Conservation (phyloP, 2,797 vertebrate species). For the Falco berigora region DNA sequence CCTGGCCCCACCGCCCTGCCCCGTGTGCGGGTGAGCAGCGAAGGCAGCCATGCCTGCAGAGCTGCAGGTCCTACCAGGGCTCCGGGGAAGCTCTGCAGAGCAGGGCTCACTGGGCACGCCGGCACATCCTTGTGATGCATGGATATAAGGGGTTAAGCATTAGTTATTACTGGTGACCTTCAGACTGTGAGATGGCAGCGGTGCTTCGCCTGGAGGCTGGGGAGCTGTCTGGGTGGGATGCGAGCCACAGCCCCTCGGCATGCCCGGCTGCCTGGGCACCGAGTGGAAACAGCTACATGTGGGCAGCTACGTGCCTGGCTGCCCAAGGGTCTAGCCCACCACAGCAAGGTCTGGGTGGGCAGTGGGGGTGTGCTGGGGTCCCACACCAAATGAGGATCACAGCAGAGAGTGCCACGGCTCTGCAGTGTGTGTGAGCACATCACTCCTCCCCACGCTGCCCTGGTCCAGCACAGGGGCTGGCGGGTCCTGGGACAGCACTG, state of each 20-base stretch:
- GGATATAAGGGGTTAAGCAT: conserved; percentile 4
- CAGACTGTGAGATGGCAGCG: fast-evolving
- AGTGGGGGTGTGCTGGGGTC: fast-evolving
- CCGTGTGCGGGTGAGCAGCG: fast-evolving
- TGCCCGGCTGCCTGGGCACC: not conserved
- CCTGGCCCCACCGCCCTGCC: not conserved
- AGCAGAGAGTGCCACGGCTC: not conserved
- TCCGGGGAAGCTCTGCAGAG: conserved; percentile 44
- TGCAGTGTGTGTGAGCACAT: not conserved
- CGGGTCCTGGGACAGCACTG: not conserved
- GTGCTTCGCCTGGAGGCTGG: not conserved
- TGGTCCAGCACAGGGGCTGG: not conserved
- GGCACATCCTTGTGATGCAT: not conserved
- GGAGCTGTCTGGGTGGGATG: fast-evolving
- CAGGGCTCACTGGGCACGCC: conserved; percentile 9
- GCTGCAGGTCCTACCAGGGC: conserved; percentile 34
- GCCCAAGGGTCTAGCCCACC: not conserved
- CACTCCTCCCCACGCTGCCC: not conserved
- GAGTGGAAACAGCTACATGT: too few species aligned
- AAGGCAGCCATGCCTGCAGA: not conserved
- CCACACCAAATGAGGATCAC: not conserved
- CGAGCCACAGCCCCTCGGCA: fast-evolving
- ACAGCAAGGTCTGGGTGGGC: not conserved
- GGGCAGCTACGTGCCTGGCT: not conserved
- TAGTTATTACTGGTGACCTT: not conserved